Base-by-base conservation (phyloP, 2,113 vertebrate species). In the Cettia cetti region DNA sequence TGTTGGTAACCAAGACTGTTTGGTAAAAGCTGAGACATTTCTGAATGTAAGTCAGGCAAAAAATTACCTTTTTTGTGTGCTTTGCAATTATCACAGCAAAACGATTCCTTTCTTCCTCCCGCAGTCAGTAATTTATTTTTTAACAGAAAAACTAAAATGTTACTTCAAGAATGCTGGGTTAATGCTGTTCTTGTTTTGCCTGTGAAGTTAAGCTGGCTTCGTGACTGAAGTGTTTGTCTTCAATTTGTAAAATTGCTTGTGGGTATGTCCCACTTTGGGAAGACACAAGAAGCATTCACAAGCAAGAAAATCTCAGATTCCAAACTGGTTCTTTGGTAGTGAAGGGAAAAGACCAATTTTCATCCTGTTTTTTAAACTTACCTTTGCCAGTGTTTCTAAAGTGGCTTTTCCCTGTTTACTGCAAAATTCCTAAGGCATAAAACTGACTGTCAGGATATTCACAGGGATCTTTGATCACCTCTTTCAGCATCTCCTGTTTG, bases 1-100 rank as follows among this genome's bases (percentile, higher is more conserved):
- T 89, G 86, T 70, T 96, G 95, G 97, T 97, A 97, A 96, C 97
- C 94, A 89, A 90, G 60, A 92, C 84, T 87, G 69, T 90, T 91
- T 89, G 68, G 88, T 76, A 65, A 96, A 94, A 93, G 90, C 94
- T 65, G 92, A 94, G 89, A 90, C 76, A 59, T 92, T 87, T 89
- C 37, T 91, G 93, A 93, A 94, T 85, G 85, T 89, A 89, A 93
- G 93, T 80, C 80, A 96, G 86, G 94, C 86, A 91, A 87, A 87
- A 95, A 95, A 91, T 95, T 84, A 91, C 90, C 82, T 95, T 96
- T 92, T 91, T 94, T 90, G 81, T 96, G 91, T 89, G 94, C 91
- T 86, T 91, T 82, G 96, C 94, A 88, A 89, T 84, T 97, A 94
- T 95, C 83, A 54, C 97, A 98, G 97, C 94, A 94, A 98, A 95